These are phyloP conservation scores for Maccullochella peelii DNA, from an alignment of 2,113 vertebrate genomes.

Conservation along the genomic window DNA sequence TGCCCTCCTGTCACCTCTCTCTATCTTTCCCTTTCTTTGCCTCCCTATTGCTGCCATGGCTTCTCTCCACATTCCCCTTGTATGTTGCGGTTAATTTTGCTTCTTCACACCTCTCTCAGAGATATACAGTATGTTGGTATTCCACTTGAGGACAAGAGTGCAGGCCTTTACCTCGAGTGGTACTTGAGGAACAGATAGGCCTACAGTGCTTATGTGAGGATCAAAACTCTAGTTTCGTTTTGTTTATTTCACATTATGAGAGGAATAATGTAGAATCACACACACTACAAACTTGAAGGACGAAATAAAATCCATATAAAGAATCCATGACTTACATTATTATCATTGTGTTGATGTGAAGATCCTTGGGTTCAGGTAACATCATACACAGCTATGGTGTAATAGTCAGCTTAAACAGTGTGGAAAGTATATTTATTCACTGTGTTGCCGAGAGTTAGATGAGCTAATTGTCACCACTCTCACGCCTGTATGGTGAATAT, in stretches of 20 bases:
- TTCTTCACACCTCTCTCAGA: conserved; percentile 1
- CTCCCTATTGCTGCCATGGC: not conserved
- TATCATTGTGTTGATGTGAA: not conserved
- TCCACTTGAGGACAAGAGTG: not conserved
- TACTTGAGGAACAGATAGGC: not conserved
- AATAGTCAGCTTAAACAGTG: not conserved
- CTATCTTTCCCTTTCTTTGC: not conserved
- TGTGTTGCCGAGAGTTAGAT: not conserved
- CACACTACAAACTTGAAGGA: not conserved
- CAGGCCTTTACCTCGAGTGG: not conserved
- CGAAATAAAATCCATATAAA: not conserved
- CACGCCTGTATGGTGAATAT: not conserved
- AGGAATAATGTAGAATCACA: not conserved
- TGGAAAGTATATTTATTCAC: not conserved
- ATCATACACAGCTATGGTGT: not conserved
- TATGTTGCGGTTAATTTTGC: conserved; percentile 3
- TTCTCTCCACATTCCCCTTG: not conserved
- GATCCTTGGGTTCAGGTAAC: not conserved
- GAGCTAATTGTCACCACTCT: not conserved
- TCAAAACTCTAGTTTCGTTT: not conserved
- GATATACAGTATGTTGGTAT: not conserved
- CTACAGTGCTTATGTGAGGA: not conserved
- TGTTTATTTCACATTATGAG: not conserved
- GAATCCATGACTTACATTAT: not conserved
- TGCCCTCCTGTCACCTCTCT: not conserved